phyloP scores from a whole-genome alignment of 2,113 vertebrate species.

The Myxocyprinus asiaticus region DNA sequence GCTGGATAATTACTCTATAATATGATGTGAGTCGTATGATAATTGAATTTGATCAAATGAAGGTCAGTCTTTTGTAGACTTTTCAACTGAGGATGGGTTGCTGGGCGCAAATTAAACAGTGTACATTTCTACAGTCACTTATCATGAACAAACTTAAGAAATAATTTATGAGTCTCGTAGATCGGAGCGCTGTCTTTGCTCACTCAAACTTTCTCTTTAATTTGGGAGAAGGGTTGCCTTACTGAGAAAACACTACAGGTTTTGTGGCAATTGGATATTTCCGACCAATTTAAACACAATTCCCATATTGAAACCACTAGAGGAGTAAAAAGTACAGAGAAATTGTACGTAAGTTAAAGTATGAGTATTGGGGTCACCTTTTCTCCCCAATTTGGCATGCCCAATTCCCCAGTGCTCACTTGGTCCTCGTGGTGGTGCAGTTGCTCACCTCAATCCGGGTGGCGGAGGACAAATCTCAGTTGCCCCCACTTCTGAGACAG shows the following conservation, averaged over 20 bases:
- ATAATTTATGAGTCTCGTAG: slow-evolving; percentile 23
- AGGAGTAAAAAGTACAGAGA: neutral
- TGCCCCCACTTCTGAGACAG: too few relatives aligned
- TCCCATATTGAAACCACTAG: neutral
- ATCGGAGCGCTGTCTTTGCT: neutral
- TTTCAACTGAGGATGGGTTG: slow-evolving; percentile 4
- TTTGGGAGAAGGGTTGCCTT: too few relatives aligned
- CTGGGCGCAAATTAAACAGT: slow-evolving; percentile 6
- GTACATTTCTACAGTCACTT: neutral
- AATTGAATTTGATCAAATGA: slow-evolving; percentile 46
- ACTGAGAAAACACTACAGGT: too few relatives aligned
- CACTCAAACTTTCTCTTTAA: neutral
- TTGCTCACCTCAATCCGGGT: too few relatives aligned
- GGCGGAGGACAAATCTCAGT: too few relatives aligned
- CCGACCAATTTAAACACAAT: neutral
- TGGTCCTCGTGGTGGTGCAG: too few relatives aligned
- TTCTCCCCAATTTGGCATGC: too few relatives aligned
- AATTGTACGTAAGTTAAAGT: neutral
- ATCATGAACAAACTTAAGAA: slow-evolving; percentile 11
- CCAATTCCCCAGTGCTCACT: too few relatives aligned
- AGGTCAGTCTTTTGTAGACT: slow-evolving; percentile 32
- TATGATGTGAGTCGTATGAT: slow-evolving; percentile 35
- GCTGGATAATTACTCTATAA: slow-evolving; percentile 42
- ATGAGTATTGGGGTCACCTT: too few relatives aligned
- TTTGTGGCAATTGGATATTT: too few relatives aligned